Percentiles rank a stretch among this genome's conserved stretches.
These are phyloP conservation scores for Pocillopora meandrina DNA, from an alignment of 92 coral and sea anemone genomes.

Conservation along the genomic window DNA sequence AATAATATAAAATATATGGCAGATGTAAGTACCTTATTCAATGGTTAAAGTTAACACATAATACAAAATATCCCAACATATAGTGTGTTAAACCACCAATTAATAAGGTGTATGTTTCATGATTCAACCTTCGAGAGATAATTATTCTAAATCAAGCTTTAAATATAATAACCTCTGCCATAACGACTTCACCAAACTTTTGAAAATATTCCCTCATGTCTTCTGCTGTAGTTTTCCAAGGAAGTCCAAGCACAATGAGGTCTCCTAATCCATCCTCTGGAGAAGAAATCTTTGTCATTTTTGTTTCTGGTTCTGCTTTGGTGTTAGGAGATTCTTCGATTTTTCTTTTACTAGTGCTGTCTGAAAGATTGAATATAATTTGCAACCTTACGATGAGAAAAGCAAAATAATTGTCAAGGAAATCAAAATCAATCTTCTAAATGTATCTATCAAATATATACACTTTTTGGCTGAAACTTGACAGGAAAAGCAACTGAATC, in stretches of 20 bases:
- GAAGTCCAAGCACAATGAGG: conserved; percentile 89
- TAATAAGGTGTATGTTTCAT: too few relatives aligned
- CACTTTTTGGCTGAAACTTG: too few relatives aligned
- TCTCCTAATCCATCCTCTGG: conserved; percentile 76
- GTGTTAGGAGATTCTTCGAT: conserved; percentile 95
- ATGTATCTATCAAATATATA: too few relatives aligned
- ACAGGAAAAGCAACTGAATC: too few relatives aligned
- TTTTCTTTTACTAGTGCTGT: conserved; percentile 91
- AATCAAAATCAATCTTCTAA: neutral
- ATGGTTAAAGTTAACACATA: too few relatives aligned
- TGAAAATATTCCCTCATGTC: conserved; percentile 88
- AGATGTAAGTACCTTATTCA: too few relatives aligned
- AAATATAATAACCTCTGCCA: conserved; percentile 69
- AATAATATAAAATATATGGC: neutral
- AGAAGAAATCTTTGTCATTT: conserved; percentile 80
- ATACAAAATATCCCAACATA: too few relatives aligned
- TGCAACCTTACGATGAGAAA: neutral
- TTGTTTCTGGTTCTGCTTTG: conserved; percentile 78
- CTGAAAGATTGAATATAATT: conserved; percentile 11
- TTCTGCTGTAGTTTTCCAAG: conserved; percentile 87
- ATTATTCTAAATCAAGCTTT: neutral
- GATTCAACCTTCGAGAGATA: neutral
- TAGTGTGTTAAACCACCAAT: too few relatives aligned
- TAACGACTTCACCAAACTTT: conserved; percentile 88
- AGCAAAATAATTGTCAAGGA: neutral